Conservation (phyloP, 1,140 invertebrate genomes). For the Solenopsis invicta region DNA sequence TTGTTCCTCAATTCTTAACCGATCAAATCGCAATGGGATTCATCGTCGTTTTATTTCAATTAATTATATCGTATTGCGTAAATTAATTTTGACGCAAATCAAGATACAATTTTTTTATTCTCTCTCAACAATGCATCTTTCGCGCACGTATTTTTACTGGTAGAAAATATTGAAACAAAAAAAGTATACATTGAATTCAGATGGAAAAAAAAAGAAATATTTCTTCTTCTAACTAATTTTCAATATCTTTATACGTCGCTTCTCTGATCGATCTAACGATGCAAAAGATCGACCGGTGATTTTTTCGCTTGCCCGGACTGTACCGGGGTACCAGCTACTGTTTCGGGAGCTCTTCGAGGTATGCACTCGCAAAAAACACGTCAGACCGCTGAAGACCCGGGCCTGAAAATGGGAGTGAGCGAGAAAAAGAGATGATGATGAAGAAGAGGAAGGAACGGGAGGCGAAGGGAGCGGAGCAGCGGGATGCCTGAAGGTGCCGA, state of each 20-base stretch:
- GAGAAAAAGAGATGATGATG: conserved; percentile 53
- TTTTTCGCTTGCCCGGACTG: conserved; percentile 85
- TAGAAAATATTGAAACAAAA: background rate
- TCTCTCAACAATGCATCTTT: background rate
- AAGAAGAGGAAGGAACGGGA: conserved; percentile 31
- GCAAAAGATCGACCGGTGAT: conserved; percentile 69
- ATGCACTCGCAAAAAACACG: conserved; percentile 87
- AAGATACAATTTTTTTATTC: background rate
- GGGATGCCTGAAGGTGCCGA: conserved; percentile 56
- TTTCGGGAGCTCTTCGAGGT: conserved; percentile 87
- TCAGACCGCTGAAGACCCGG: conserved; percentile 84
- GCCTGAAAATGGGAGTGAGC: conserved; percentile 59
- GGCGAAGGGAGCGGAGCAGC: background rate
- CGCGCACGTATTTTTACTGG: background rate
- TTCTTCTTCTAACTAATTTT: background rate
- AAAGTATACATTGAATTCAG: background rate
- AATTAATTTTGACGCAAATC: background rate
- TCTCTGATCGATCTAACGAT: conserved; percentile 38
- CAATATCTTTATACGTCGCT: background rate
- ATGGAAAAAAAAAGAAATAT: background rate
- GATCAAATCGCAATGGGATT: background rate
- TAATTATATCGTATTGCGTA: background rate
- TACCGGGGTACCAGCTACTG: conserved; percentile 86
- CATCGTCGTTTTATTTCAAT: background rate
- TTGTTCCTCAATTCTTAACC: background rate